Percentiles rank a stretch among this genome's conserved stretches.
These are phyloP conservation scores for Aphaenogaster ashmeadi DNA, from an alignment of 1,140 invertebrate species.

Conservation along the genomic window DNA sequence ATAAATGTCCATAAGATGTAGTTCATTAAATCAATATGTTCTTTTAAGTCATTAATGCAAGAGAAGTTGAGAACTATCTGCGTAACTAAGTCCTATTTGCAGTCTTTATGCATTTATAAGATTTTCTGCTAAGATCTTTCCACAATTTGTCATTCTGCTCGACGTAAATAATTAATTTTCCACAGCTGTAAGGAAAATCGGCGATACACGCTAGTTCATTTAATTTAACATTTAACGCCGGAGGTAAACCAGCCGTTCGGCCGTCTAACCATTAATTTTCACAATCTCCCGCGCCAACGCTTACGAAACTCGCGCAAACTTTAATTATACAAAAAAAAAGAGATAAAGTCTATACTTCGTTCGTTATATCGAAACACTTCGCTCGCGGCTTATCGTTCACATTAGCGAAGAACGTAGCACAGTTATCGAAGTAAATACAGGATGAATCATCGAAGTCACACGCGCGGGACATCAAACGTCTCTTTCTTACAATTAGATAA, in stretches of 20 bases:
- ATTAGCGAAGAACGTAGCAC: not conserved
- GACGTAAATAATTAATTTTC: not conserved
- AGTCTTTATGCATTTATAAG: not conserved
- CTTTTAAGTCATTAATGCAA: too few species aligned
- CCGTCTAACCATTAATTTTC: not conserved
- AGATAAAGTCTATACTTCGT: not conserved
- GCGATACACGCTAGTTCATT: not conserved
- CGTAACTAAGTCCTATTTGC: not conserved
- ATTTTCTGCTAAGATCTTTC: not conserved
- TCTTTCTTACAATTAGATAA: not conserved
- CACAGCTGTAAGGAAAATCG: not conserved
- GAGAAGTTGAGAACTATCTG: too few species aligned
- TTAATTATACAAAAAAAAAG: constrained; percentile 7
- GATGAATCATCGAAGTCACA: not conserved
- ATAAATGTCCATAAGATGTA: too few species aligned
- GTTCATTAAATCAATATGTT: too few species aligned
- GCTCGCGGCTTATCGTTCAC: not conserved
- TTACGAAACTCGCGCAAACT: not conserved
- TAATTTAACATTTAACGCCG: not conserved
- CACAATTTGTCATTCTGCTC: not conserved
- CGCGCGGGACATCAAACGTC: not conserved
- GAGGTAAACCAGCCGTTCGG: not conserved
- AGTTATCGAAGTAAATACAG: not conserved
- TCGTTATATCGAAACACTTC: not conserved
- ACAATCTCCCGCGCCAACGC: not conserved